Evolutionary conservation across 2,797 vertebrate genomes (phyloP).

Genomic region (Acrocephalus scirpaceus): DNA sequence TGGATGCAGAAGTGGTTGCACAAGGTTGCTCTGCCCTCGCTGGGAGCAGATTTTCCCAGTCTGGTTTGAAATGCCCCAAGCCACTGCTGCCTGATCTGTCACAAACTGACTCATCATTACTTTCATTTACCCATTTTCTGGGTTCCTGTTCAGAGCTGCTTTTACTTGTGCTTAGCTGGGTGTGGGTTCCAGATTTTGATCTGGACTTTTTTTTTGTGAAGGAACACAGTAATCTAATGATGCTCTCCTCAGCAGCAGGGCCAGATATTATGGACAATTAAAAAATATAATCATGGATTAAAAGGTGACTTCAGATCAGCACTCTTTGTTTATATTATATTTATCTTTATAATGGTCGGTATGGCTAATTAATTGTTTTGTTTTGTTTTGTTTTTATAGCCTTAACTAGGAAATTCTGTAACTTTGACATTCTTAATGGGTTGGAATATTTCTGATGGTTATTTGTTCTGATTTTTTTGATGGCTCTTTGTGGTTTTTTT

Average conservation of each 20-base stretch:
- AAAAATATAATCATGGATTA: background rate
- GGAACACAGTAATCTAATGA: background rate
- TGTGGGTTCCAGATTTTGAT: background rate
- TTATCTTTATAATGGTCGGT: background rate
- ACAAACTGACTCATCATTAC: background rate
- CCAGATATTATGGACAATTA: background rate
- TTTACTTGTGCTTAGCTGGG: background rate
- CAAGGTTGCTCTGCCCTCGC: background rate
- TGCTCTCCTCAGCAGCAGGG: background rate
- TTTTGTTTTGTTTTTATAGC: background rate
- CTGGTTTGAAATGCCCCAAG: background rate
- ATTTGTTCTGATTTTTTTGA: background rate
- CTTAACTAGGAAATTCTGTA: background rate
- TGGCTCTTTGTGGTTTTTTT: fast-evolving
- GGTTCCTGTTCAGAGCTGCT: background rate
- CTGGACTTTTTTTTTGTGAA: background rate
- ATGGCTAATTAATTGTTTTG: background rate
- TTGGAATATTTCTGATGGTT: background rate
- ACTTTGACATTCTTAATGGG: no score
- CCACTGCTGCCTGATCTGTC: background rate
- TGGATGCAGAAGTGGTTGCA: background rate
- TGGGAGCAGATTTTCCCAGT: background rate
- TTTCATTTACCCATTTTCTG: background rate
- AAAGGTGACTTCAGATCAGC: background rate
- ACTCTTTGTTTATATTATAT: background rate